Conservation (phyloP, 2,888 invertebrate genomes). For the Flexamia atlantica region DNA sequence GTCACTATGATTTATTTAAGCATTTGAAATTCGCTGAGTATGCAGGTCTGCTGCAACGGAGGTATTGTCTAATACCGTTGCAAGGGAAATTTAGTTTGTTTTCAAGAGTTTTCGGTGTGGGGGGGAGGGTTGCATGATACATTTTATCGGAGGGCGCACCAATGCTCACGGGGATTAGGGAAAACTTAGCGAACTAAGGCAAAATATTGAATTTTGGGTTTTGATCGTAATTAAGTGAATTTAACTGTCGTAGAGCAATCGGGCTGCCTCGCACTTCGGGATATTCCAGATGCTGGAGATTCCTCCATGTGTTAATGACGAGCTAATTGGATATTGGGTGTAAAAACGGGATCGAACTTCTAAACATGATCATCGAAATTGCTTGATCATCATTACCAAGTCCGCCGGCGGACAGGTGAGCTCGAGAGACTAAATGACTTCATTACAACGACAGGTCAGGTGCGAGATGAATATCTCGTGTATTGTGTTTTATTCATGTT, state of each 20-base stretch:
- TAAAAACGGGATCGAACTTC: not conserved
- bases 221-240: too few relatives aligned
- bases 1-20: too few relatives aligned
- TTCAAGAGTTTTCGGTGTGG: too few relatives aligned
- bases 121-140: too few relatives aligned
- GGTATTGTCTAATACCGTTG: too few relatives aligned
- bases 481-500: not conserved
- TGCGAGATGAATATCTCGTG: not conserved
- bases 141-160: too few relatives aligned
- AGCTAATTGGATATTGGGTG: not conserved
- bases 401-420: not conserved
- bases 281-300: not conserved
- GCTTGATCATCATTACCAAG: slow-evolving; percentile 2
- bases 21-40: too few relatives aligned
- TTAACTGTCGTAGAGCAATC: not conserved
- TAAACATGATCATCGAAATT: not conserved
- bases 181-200: too few relatives aligned
- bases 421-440: not conserved
- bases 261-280: not conserved
- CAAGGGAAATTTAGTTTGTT: too few relatives aligned
- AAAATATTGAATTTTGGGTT: too few relatives aligned
- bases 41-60: too few relatives aligned
- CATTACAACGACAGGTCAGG: not conserved
- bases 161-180: too few relatives aligned
- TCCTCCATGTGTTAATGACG: not conserved